phyloP scores from a whole-genome alignment of 2,113 vertebrate species.

The Melospiza melodia region DNA sequence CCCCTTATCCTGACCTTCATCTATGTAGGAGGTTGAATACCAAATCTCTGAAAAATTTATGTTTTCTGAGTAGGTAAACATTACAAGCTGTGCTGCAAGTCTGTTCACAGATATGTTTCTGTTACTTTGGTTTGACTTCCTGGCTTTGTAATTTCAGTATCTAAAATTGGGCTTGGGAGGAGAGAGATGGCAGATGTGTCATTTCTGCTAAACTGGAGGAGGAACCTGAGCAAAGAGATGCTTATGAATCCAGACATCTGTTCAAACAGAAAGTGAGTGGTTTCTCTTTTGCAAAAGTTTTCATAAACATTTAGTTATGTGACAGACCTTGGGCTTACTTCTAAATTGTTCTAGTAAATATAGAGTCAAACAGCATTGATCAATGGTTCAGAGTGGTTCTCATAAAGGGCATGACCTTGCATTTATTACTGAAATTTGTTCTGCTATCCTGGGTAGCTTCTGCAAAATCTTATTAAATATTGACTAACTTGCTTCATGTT shows the following conservation, averaged over 20 bases:
- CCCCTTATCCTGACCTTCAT: neutral
- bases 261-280: constrained; percentile 26
- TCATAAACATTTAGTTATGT: neutral
- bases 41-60: neutral
- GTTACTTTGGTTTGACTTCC: neutral
- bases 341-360: neutral
- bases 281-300: neutral
- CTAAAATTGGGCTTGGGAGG: neutral
- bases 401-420: neutral
- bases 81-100: neutral
- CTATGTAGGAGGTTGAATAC: fast-evolving
- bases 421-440: constrained; percentile 23
- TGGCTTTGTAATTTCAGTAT: neutral
- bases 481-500: neutral
- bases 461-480: constrained; percentile 3
- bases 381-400: neutral
- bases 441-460: neutral
- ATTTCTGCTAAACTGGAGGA: neutral
- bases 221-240: constrained; percentile 19
- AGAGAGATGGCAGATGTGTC: neutral
- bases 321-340: neutral
- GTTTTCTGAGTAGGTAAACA: neutral
- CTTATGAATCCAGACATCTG: constrained; percentile 11
- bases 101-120: neutral
- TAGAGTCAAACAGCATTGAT: neutral